These are phyloP conservation scores for Heterochromis multidens DNA, from an alignment of 2,113 vertebrate species.

Conservation along the genomic window DNA sequence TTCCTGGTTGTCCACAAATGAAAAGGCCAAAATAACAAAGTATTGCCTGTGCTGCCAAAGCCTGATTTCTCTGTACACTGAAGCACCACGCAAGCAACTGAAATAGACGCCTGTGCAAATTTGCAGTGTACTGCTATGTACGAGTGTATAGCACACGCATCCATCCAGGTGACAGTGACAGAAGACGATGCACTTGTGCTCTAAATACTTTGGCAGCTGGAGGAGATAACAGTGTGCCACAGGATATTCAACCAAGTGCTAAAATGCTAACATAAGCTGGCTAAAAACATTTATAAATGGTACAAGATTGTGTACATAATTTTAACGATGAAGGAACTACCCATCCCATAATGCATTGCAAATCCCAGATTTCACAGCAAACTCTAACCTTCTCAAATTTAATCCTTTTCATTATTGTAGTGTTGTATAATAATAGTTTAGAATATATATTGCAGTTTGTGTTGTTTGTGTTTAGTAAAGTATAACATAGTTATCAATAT, in stretches of 20 bases:
- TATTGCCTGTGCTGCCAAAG: background rate
- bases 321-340: too few relatives aligned
- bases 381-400: too few relatives aligned
- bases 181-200: background rate
- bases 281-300: rapidly evolving
- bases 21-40: background rate
- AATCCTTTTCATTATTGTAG: too few relatives aligned
- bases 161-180: background rate
- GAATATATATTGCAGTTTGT: too few relatives aligned
- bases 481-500: too few relatives aligned
- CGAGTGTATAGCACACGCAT: background rate
- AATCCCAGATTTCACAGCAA: too few relatives aligned
- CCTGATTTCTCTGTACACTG: background rate
- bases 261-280: background rate
- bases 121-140: background rate
- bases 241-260: background rate
- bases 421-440: too few relatives aligned
- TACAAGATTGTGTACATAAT: too few relatives aligned
- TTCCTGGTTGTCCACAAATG: background rate
- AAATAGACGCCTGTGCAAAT: background rate
- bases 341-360: too few relatives aligned
- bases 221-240: background rate
- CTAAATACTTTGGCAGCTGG: background rate
- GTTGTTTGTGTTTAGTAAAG: too few relatives aligned
- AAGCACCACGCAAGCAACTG: background rate